Evolutionary conservation across 2,113 vertebrate species (phyloP).

Genomic region (Pelvicachromis taeniatus): DNA sequence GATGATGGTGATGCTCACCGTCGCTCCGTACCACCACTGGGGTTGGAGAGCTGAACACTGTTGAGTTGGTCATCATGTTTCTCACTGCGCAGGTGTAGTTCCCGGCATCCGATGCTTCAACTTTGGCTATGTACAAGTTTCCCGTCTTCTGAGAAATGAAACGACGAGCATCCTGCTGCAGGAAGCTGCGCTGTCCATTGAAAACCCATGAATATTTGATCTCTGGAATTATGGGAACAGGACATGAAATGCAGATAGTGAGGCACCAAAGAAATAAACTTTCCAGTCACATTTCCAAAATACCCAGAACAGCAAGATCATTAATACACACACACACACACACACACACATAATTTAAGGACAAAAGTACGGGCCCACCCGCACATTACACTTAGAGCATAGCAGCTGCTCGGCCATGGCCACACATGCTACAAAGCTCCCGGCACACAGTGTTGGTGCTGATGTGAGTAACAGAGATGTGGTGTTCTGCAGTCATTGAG

Average conservation of each 20-base stretch:
- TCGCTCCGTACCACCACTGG: conserved; percentile 80
- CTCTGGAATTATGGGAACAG: conserved; percentile 52
- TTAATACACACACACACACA: neutral
- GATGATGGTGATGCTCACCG: conserved; percentile 66
- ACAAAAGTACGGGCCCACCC: neutral
- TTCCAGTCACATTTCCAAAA: neutral
- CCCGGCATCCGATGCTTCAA: conserved; percentile 80
- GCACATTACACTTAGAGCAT: neutral
- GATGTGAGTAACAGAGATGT: neutral
- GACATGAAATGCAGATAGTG: neutral
- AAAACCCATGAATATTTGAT: conserved; percentile 83
- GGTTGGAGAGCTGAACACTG: conserved; percentile 73
- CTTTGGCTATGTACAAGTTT: conserved; percentile 84
- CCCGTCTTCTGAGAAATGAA: conserved; percentile 85
- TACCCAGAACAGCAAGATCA: neutral
- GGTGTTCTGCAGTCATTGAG: neutral
- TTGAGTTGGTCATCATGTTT: conserved; percentile 73
- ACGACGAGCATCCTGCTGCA: conserved; percentile 72
- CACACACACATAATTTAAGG: fast-evolving
- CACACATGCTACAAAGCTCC: neutral
- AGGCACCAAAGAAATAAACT: neutral
- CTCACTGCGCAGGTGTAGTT: conserved; percentile 84
- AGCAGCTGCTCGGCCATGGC: neutral
- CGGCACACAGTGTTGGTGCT: neutral
- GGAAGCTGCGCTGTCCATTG: conserved; percentile 71